phyloP scores from a whole-genome alignment of 2,113 vertebrate genomes.

The Choloepus hoffmanni region DNA sequence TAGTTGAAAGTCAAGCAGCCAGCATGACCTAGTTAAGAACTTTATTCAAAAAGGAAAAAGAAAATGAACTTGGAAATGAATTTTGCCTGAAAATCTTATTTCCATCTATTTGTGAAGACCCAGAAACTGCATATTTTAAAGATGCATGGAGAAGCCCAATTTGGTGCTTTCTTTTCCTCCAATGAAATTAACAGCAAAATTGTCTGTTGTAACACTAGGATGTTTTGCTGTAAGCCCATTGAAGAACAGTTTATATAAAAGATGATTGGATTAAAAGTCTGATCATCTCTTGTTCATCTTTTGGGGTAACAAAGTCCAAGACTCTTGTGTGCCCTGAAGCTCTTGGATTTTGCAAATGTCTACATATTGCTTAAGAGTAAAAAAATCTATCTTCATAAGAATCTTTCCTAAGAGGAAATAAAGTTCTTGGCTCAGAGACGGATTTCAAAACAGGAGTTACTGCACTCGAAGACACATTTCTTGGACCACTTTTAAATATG shows the following conservation, averaged over 20 bases:
- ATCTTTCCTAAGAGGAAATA: slow-evolving; percentile 73
- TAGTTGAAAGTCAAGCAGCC: slow-evolving; percentile 70
- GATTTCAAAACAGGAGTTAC: slow-evolving; percentile 78
- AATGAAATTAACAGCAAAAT: slow-evolving; percentile 36
- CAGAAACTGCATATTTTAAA: slow-evolving; percentile 54
- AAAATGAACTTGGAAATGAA: slow-evolving; percentile 76
- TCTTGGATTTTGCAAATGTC: slow-evolving; percentile 62
- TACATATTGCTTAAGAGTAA: slow-evolving; percentile 71
- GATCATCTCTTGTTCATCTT: slow-evolving; percentile 12
- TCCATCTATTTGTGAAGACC: slow-evolving; percentile 67
- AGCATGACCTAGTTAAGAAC: slow-evolving; percentile 74
- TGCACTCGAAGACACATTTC: slow-evolving; percentile 81
- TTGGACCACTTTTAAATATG: slow-evolving; percentile 81
- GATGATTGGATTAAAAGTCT: slow-evolving; percentile 41
- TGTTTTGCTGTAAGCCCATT: slow-evolving; percentile 36
- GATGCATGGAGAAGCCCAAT: slow-evolving; percentile 31
- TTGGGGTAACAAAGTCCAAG: slow-evolving; percentile 53
- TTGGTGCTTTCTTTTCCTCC: background rate
- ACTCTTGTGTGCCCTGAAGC: slow-evolving; percentile 47
- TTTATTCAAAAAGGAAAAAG: slow-evolving; percentile 62
- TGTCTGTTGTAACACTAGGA: slow-evolving; percentile 37
- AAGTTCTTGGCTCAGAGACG: slow-evolving; percentile 76
- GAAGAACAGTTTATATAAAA: slow-evolving; percentile 60
- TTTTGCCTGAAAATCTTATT: slow-evolving; percentile 69
- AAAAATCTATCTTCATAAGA: slow-evolving; percentile 69